Conservation (phyloP, 2,113 vertebrate genomes). For the Polypterus senegalus region DNA sequence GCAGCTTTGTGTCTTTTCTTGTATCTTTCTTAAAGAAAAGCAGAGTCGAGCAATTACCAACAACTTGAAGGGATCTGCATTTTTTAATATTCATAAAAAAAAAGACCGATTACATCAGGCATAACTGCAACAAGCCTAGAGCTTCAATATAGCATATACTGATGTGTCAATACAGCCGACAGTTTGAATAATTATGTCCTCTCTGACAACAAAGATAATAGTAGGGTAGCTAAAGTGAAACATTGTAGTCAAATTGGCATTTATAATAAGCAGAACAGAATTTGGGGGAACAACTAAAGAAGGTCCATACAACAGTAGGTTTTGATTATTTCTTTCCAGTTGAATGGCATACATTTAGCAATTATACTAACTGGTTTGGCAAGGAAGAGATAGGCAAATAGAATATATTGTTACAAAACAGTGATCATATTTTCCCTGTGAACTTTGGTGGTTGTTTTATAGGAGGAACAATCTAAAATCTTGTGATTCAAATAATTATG, state of each 20-base stretch:
- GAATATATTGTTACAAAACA: no score
- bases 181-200: not conserved
- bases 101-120: conserved; percentile 50
- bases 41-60: conserved; percentile 51
- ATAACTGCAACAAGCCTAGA: conserved; percentile 33
- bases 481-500: no score
- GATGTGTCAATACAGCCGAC: conserved; percentile 5
- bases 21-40: conserved; percentile 25
- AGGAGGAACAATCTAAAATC: no score
- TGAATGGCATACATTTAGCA: no score
- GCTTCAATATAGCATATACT: conserved; percentile 19
- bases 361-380: no score
- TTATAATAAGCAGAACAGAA: not conserved
- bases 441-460: no score
- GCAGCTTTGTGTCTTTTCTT: conserved; percentile 10
- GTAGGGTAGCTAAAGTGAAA: conserved; percentile 1
- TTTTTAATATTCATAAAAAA: conserved; percentile 47
- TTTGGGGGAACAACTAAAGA: not conserved
- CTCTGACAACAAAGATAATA: conserved; percentile 11
- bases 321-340: no score
- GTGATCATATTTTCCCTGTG: no score
- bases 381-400: no score
- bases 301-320: no score
- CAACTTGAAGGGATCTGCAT: conserved; percentile 57
- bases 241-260: not conserved